Base-by-base conservation (phyloP, 2,113 vertebrate species). In the Ailuropoda melanoleuca region DNA sequence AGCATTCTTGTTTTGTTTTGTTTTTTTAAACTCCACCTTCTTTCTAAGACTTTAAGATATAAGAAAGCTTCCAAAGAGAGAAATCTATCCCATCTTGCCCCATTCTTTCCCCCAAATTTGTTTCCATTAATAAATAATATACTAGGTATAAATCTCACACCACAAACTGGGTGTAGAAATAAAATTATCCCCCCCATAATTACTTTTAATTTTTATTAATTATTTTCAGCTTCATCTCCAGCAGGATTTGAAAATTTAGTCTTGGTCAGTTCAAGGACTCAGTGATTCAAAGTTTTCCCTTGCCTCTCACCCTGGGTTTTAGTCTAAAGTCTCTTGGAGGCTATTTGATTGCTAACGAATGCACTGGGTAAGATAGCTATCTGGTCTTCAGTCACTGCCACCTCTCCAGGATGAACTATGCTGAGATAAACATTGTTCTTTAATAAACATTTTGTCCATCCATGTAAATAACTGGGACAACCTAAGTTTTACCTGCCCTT, bases 261-360 rank as follows among this genome's bases (percentile, higher is more conserved):
- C 1, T 48, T 50, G 26, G 1, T 8, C 12, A 29, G 26, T 46
- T 86, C 2, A 50, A 26, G 39, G 10, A 53, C 1, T 29, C 6
- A 31, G 19, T 81, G 5, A 66, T 8, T 83, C 64, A 77, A 34
- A 55, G 66, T 50, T 55, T 74, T 17, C 9, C 10, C 2, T 77
- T 34, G 1, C 13, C 6, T 92, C 77, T 92, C 77, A 24, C 0
- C 2, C 6, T 60, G 2, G 4, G 0, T 62, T 88, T 84, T 84
- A 39, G 15, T n/a, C 6, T 55, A 53, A 74, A 60, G 12, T 1
- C 1, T 11, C 19, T 62, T 68, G 29, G 0, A 24, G 0, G 55
- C 2, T 74, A 10, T 88, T 88, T 88, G 4, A 39, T 46, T 46
- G 15, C 8, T 43, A 64, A 56, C 1, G 4, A 72, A 50, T 1